These are phyloP conservation scores for Diaprepes abbreviatus DNA, from an alignment of 2,888 invertebrate species.

Conservation along the genomic window DNA sequence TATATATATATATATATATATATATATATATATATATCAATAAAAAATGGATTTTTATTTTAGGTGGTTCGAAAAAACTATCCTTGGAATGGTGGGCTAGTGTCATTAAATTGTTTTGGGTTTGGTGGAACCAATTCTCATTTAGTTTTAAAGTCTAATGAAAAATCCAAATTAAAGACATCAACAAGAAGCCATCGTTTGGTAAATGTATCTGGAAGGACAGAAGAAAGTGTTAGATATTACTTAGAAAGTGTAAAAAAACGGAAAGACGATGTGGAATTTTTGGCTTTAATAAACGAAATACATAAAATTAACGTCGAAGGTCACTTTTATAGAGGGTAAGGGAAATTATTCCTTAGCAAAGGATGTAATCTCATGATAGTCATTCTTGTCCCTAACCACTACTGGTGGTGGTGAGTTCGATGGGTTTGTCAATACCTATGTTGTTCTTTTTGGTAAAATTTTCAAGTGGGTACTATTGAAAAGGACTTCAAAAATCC, in stretches of 20 bases:
- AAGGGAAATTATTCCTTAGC: slow-evolving; percentile 57
- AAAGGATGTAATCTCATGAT: not conserved
- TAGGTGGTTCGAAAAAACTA: slow-evolving; percentile 69
- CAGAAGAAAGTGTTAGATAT: slow-evolving; percentile 78
- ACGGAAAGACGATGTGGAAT: slow-evolving; percentile 75
- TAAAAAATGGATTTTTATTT: slow-evolving; percentile 23
- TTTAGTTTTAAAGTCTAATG: slow-evolving; percentile 67
- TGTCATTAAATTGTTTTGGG: slow-evolving; percentile 76
- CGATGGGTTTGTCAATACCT: too few species aligned
- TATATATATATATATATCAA: too few species aligned
- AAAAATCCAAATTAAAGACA: slow-evolving; percentile 58
- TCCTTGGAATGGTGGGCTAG: slow-evolving; percentile 70
- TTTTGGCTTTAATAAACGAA: slow-evolving; percentile 79
- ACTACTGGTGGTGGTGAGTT: too few species aligned
- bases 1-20: too few species aligned
- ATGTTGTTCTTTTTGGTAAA: too few species aligned
- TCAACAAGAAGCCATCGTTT: slow-evolving; percentile 16
- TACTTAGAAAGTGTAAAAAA: slow-evolving; percentile 74
- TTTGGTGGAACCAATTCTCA: slow-evolving; percentile 76
- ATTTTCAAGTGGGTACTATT: too few species aligned
- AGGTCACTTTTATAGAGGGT: slow-evolving; percentile 86
- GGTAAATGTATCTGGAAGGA: slow-evolving; percentile 70
- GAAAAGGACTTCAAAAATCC: too few species aligned
- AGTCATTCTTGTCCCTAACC: too few species aligned
- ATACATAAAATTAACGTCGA: slow-evolving; percentile 77